Evolutionary conservation across 2,113 vertebrate species (phyloP).

Genomic region (Emberiza fucata): DNA sequence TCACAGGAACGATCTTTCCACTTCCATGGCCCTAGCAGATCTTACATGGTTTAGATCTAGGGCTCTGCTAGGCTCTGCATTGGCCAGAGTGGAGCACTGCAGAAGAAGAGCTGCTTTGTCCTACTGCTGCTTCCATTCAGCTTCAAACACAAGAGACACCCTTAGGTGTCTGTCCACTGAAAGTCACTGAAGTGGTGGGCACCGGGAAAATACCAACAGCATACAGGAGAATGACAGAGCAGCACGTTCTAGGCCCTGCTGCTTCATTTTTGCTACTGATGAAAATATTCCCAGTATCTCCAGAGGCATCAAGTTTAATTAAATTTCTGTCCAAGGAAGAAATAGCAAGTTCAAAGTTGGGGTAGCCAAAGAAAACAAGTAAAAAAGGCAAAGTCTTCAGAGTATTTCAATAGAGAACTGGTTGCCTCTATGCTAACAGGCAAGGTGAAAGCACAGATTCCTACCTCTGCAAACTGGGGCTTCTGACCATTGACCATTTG

Average conservation of each 20-base stretch:
- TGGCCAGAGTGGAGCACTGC: neutral
- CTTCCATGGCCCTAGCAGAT: neutral
- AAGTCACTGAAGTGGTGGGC: neutral
- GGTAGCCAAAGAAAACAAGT: neutral
- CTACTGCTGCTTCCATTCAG: neutral
- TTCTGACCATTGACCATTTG: neutral
- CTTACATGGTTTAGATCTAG: neutral
- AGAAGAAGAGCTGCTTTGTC: neutral
- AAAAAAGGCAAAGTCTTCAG: neutral
- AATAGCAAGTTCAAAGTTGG: neutral
- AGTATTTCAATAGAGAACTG: neutral
- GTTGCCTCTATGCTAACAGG: neutral
- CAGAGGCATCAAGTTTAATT: neutral
- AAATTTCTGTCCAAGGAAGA: neutral
- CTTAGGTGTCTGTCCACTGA: neutral
- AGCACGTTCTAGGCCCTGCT: neutral
- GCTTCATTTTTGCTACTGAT: neutral
- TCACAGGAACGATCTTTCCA: neutral
- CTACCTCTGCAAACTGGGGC: constrained; percentile 34
- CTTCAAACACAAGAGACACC: neutral
- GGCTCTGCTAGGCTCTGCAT: neutral
- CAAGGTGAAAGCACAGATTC: neutral
- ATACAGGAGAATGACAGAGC: neutral
- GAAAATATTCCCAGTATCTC: neutral
- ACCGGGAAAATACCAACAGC: neutral